These are phyloP conservation scores for Branchinecta lynchi DNA, from an alignment of 1,140 invertebrate genomes.

Conservation along the genomic window DNA sequence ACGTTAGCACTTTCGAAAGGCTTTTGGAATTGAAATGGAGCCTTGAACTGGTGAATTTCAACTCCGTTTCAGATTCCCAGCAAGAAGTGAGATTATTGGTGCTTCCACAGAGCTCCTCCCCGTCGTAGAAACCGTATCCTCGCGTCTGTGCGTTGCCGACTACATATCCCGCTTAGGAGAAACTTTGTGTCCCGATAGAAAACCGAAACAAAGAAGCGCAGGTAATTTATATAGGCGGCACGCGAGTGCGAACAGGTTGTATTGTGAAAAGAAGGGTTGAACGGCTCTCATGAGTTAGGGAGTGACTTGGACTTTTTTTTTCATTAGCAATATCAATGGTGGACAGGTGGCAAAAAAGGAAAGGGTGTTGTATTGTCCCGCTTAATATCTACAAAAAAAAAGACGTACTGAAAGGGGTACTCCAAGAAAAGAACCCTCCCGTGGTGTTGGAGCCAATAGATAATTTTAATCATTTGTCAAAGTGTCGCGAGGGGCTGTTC, in stretches of 20 bases:
- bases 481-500: no score
- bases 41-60: slow-evolving; percentile 10
- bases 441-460: no score
- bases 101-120: background rate
- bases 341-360: no score
- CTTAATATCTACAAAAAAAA: no score
- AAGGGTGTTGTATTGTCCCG: no score
- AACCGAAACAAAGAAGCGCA: background rate
- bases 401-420: no score
- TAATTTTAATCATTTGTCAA: no score
- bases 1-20: background rate
- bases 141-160: background rate
- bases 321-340: no score
- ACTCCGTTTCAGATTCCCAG: slow-evolving; percentile 5
- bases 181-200: background rate
- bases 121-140: background rate
- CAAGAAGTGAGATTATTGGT: background rate
- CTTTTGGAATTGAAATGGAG: slow-evolving; percentile 9
- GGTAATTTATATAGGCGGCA: background rate
- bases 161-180: background rate
- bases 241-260: slow-evolving; percentile 5
- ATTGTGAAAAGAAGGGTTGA: background rate
- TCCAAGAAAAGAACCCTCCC: no score
- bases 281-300: background rate
- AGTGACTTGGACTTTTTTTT: no score